Evolutionary conservation across 2,888 invertebrate genomes (phyloP), one percentile per base, ranked within the genome.

Genomic region (Caenorhabditis drosophilae): DNA sequence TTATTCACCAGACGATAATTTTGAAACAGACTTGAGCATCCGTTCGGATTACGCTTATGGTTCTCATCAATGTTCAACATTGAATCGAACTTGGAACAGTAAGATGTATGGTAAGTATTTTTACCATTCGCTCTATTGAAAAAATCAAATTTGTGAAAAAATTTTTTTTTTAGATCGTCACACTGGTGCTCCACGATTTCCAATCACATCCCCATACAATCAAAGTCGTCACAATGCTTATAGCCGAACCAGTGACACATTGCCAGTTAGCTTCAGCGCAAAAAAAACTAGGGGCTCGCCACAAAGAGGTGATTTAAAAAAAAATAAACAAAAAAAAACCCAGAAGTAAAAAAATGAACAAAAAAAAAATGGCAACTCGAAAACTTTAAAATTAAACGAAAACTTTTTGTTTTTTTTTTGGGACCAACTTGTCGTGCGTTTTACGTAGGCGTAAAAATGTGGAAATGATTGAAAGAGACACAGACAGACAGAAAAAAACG

Each of bases 131-230:
- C 12, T 45, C 15, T 23, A 26, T 20, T 40, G 12, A 3, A 9
- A 12, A 31, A 31, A 6, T 31, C 31, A 12, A 31, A 31, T 31
- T n/a, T 20, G 11, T 42, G 42, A 47, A 47, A 47, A 47, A 4
- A n/a, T 48, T 35, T 61, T 27, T 27, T 40, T 40, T 62, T 31
- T 40, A 62, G 45, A 50, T 40, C 9, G 36, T n/a, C 38, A 31
- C 47, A 45, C 44, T 27, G 44, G 59, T 27, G 55, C 61, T 16
- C 64, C 73, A 42, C 45, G 72, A 35, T 75, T 76, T 46, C 76
- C 76, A 11, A 38, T 71, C 34, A 76, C 76, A n/a, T 71, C 71
- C 4, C 76, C 76, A 15, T 61, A 69, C 48, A 42, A 70, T 36
- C 62, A 71, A 22, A 44, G 46, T 0, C 63, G 69, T 20, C 75